A percentile compares a stretch with the other conserved stretches of the same genome.
These are phyloP conservation scores for Strongylocentrotus purpuratus DNA, from an alignment of 35 echinoderm and acorn worm genomes.

Conservation along the genomic window DNA sequence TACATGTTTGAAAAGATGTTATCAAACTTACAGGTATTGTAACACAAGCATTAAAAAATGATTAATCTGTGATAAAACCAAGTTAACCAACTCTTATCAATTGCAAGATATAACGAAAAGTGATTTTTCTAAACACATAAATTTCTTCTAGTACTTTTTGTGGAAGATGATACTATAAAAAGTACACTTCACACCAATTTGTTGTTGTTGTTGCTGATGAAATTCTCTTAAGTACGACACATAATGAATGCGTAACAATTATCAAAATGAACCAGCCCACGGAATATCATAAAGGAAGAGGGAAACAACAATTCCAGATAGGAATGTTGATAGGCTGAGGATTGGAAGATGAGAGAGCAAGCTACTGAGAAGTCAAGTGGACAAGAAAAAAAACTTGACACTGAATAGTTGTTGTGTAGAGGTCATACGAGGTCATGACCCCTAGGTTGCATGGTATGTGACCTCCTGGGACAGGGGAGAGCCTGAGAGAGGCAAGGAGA, in stretches of 20 bases:
- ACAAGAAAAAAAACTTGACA: neutral
- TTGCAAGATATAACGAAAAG: too few species aligned
- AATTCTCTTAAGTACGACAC: too few species aligned
- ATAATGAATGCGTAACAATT: neutral
- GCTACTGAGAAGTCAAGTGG: neutral
- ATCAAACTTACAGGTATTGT: too few species aligned
- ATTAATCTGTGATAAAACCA: too few species aligned
- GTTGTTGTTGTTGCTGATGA: too few species aligned
- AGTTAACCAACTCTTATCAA: too few species aligned
- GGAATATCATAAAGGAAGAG: neutral
- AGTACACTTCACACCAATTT: too few species aligned
- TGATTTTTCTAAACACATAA: too few species aligned
- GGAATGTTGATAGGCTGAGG: neutral
- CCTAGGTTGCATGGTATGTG: constrained; percentile 26
- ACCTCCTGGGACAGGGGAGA: neutral
- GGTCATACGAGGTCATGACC: constrained; percentile 27
- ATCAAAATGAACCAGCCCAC: neutral
- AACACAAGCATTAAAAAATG: too few species aligned
- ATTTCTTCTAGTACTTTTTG: too few species aligned
- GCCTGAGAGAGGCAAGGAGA: neutral
- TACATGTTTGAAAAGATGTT: too few species aligned
- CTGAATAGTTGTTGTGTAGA: neutral
- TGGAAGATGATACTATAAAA: too few species aligned
- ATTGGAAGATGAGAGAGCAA: neutral
- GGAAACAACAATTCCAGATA: neutral